Base-by-base conservation (phyloP, 2,888 invertebrate genomes). In the Lasioglossum marginatum region DNA sequence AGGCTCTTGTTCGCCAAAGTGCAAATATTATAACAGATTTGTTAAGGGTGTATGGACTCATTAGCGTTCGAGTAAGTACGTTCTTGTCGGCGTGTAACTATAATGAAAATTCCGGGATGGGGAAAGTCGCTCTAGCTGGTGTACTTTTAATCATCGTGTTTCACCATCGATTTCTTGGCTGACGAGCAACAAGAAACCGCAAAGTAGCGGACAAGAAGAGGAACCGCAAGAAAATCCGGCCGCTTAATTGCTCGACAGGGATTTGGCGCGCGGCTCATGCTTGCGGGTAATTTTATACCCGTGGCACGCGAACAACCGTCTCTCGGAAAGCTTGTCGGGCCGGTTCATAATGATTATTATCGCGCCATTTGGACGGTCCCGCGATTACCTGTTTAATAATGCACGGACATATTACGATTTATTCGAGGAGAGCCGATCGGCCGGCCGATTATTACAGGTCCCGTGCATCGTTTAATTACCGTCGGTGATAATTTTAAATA, bases 401-500 rank as follows among this genome's bases (percentile, higher is more conserved):
- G 77, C 34, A 43, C 71, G 74, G 77, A 79, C 79, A 80, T 70
- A 87, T 82, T 70, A 82, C 77, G 86, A 82, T 86, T 79, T 79
- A 79, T 81, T 68, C 68, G 80, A 27, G 16, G 77, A 57, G 85
- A 57, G 43, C 60, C 85, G 73, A 81, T 85, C 77, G 81, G 31
- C 1, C 16, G 37, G 48, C 48, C 85, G 71, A 81, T 85, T 85
- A 85, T 81, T 85, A 85, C 74, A 66, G 77, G 74, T 23, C n/a
- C 71, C 27, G 34, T 63, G 85, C 81, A 66, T 75, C 85, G 86
- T 78, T 86, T 86, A 86, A 86, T 86, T 78, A 85, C 45, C 31
- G 60, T 27, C 37, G 66, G 57, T 63, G 86, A 86, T 86, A 86
- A 86, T 86, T 81, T 86, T 77, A 75, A 81, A 86, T 81, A 85